These are phyloP conservation scores for Drosophila teissieri DNA, from an alignment of 1,140 invertebrate genomes.

Conservation along the genomic window DNA sequence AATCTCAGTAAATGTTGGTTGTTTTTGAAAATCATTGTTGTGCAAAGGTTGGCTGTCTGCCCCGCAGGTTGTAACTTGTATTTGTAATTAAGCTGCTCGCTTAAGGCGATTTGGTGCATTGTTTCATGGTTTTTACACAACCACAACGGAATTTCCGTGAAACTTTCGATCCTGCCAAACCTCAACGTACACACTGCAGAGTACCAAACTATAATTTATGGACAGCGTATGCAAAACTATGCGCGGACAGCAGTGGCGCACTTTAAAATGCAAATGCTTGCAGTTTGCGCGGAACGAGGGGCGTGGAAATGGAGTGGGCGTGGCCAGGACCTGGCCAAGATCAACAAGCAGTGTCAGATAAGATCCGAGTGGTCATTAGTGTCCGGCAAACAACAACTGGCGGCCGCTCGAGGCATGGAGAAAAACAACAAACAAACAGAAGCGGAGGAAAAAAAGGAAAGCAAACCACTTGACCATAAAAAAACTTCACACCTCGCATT, in stretches of 20 bases:
- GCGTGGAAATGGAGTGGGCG: not conserved
- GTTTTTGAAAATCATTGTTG: not conserved
- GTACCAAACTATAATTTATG: constrained; percentile 34
- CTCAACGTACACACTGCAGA: constrained; percentile 1
- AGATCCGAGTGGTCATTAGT: constrained; percentile 79
- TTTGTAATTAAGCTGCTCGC: not conserved
- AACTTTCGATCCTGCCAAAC: not conserved
- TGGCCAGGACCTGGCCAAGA: constrained; percentile 18
- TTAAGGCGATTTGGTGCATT: constrained; percentile 2
- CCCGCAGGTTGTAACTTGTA: not conserved
- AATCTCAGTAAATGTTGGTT: not conserved
- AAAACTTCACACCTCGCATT: constrained; percentile 80
- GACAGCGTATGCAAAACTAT: constrained; percentile 52
- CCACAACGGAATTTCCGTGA: not conserved
- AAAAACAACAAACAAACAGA: constrained; percentile 37
- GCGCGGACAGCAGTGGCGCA: constrained; percentile 42
- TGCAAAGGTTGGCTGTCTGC: not conserved
- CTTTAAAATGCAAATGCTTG: constrained; percentile 44
- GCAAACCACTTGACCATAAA: constrained; percentile 77
- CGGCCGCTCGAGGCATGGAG: constrained; percentile 4
- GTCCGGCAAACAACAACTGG: constrained; percentile 73
- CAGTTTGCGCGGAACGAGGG: not conserved
- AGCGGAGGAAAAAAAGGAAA: constrained; percentile 16
- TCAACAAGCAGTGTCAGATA: constrained; percentile 59
- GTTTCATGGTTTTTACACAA: not conserved